Conservation (phyloP, 2,888 invertebrate genomes). For the Leptothorax acervorum region DNA sequence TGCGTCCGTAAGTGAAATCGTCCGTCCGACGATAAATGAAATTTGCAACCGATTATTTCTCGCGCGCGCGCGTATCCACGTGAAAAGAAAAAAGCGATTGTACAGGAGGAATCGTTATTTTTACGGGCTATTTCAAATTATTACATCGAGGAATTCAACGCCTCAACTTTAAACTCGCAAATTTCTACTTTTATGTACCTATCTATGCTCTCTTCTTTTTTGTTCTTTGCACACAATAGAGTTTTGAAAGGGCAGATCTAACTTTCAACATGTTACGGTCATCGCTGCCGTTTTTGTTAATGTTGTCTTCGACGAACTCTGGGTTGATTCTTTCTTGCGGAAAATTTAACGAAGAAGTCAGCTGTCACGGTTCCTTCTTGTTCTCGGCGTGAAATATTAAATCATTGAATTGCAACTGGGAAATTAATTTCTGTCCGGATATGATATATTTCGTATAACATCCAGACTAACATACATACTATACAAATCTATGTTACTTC, state of each 20-base stretch:
- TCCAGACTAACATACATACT: background rate
- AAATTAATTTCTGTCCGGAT: background rate
- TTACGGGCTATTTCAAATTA: background rate
- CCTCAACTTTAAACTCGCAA: constrained; percentile 12
- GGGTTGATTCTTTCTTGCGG: background rate
- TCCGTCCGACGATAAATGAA: constrained; percentile 34
- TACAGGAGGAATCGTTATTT: background rate
- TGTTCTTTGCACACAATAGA: background rate
- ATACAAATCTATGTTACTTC: background rate
- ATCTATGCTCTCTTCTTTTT: background rate
- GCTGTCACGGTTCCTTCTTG: background rate
- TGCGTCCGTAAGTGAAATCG: constrained; percentile 34
- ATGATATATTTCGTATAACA: background rate
- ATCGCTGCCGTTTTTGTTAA: background rate
- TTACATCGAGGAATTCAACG: background rate
- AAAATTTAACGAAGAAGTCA: background rate
- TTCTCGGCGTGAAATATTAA: background rate
- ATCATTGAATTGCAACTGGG: background rate
- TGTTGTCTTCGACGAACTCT: background rate
- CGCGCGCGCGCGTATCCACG: background rate
- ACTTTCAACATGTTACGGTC: background rate
- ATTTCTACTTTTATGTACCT: background rate
- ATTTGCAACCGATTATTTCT: constrained; percentile 34
- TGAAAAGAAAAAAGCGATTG: background rate
- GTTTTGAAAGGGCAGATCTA: background rate